Conservation (phyloP, 2,888 invertebrate species). For the Drosophila falleni region DNA sequence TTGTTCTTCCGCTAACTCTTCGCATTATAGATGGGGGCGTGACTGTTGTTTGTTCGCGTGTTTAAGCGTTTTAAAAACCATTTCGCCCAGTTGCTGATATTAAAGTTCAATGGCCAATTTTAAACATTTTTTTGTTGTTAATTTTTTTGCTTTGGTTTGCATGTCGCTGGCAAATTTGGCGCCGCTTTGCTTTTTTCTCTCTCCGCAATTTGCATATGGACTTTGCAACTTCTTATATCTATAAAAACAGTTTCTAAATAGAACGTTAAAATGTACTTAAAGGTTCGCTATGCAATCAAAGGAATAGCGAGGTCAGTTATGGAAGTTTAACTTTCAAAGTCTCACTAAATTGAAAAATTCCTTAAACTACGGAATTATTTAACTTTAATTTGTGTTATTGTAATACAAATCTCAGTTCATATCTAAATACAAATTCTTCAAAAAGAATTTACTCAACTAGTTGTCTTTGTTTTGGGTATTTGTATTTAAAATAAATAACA, state of each 20-base stretch:
- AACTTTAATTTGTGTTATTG: not conserved
- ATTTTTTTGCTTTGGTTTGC: slow-evolving; percentile 48
- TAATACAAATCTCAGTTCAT: no score
- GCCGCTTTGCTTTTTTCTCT: slow-evolving; percentile 44
- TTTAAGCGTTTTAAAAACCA: slow-evolving; percentile 61
- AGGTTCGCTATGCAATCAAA: slow-evolving; percentile 12
- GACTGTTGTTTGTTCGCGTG: slow-evolving; percentile 63
- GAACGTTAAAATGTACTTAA: slow-evolving; percentile 5
- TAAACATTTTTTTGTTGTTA: slow-evolving; percentile 20
- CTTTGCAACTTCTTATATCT: not conserved
- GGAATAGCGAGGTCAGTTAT: not conserved
- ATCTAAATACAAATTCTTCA: not conserved
- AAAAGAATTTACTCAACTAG: not conserved
- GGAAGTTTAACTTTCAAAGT: not conserved
- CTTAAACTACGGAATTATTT: not conserved
- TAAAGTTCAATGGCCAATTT: slow-evolving; percentile 77
- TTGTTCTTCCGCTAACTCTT: slow-evolving; percentile 33
- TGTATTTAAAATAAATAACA: slow-evolving; percentile 12
- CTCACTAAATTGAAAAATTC: not conserved
- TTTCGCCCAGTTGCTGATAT: slow-evolving; percentile 52
- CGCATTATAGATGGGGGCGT: slow-evolving; percentile 57
- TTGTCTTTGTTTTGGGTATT: not conserved
- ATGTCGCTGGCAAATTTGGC: slow-evolving; percentile 44
- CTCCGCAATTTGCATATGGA: slow-evolving; percentile 21
- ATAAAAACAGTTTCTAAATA: not conserved